A percentile compares a stretch with the other conserved stretches of the same genome.
These are phyloP conservation scores for Ophonus ardosiacus DNA, from an alignment of 2,888 invertebrate species.

Conservation along the genomic window DNA sequence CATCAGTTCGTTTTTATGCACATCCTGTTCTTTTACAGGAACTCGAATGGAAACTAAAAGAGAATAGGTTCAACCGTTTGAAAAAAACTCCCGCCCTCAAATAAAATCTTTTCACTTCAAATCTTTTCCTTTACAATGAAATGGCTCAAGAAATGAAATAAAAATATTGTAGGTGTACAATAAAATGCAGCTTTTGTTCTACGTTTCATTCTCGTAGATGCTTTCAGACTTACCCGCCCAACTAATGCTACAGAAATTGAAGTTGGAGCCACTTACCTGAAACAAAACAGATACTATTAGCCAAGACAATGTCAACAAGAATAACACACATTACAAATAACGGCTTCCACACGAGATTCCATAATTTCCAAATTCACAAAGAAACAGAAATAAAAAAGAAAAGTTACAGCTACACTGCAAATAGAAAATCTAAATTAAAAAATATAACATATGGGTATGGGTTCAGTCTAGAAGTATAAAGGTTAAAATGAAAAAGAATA, in stretches of 20 bases:
- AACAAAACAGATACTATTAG: conserved; percentile 25
- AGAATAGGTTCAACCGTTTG: conserved; percentile 56
- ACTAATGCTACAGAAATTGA: conserved; percentile 6
- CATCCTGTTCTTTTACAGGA: conserved; percentile 51
- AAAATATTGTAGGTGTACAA: conserved; percentile 56
- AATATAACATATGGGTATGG: too few relatives aligned
- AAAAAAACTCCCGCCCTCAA: conserved; percentile 52
- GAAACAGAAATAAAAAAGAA: too few relatives aligned
- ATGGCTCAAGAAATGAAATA: conserved; percentile 50
- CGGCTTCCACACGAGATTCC: background rate
- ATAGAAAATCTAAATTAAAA: too few relatives aligned
- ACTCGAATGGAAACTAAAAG: conserved; percentile 59
- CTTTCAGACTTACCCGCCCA: conserved; percentile 21
- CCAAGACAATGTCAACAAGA: background rate
- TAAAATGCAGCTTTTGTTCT: conserved; percentile 49
- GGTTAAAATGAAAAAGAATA: too few relatives aligned
- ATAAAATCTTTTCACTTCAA: conserved; percentile 59
- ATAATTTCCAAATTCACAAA: too few relatives aligned
- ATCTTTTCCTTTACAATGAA: conserved; percentile 54
- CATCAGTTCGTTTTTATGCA: conserved; percentile 59
- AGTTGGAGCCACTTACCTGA: conserved; percentile 24
- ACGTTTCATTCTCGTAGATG: background rate
- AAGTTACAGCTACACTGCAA: too few relatives aligned
- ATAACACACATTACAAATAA: background rate
- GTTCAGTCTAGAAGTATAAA: too few relatives aligned